Percentiles rank a stretch among this genome's conserved stretches.
These are phyloP conservation scores for Melanotaenia pygmaea DNA, from an alignment of 2,797 vertebrate genomes.

Conservation along the genomic window DNA sequence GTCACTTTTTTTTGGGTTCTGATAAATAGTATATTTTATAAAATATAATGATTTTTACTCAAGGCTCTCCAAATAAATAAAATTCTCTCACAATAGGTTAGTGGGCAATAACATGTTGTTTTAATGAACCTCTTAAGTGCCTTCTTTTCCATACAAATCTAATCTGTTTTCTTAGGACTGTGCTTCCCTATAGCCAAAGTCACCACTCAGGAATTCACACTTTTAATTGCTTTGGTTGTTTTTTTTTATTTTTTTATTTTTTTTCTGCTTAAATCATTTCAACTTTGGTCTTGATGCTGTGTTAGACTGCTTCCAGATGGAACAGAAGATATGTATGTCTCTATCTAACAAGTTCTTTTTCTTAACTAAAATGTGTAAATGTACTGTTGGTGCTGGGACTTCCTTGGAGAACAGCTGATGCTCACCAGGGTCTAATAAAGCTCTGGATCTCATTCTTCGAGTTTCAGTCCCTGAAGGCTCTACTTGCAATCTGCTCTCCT, in stretches of 20 bases:
- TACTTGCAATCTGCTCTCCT: slow-evolving; percentile 63
- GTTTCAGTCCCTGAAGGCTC: slow-evolving; percentile 49
- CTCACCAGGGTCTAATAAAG: slow-evolving; percentile 51
- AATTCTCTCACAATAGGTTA: background rate
- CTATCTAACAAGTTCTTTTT: slow-evolving; percentile 13
- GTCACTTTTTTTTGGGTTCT: too few species aligned
- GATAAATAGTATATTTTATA: too few species aligned
- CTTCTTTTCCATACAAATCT: slow-evolving; percentile 3
- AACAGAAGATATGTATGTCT: slow-evolving; percentile 9
- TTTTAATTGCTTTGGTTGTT: background rate
- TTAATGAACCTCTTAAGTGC: background rate
- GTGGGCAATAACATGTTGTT: background rate
- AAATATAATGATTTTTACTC: too few species aligned
- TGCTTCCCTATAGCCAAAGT: background rate
- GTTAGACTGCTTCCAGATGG: slow-evolving; percentile 15
- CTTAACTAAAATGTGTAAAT: slow-evolving; percentile 17
- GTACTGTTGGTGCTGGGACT: slow-evolving; percentile 14
- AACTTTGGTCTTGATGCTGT: background rate
- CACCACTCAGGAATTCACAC: slow-evolving; percentile 1
- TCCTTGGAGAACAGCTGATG: slow-evolving; percentile 46
- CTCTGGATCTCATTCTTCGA: slow-evolving; percentile 48
- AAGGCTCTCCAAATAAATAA: too few species aligned
- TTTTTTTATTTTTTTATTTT: background rate
- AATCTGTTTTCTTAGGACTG: background rate
- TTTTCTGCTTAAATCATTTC: background rate